Evolutionary conservation across 2,113 vertebrate genomes (phyloP).

Genomic region (Anarhynchus alexandrinus): DNA sequence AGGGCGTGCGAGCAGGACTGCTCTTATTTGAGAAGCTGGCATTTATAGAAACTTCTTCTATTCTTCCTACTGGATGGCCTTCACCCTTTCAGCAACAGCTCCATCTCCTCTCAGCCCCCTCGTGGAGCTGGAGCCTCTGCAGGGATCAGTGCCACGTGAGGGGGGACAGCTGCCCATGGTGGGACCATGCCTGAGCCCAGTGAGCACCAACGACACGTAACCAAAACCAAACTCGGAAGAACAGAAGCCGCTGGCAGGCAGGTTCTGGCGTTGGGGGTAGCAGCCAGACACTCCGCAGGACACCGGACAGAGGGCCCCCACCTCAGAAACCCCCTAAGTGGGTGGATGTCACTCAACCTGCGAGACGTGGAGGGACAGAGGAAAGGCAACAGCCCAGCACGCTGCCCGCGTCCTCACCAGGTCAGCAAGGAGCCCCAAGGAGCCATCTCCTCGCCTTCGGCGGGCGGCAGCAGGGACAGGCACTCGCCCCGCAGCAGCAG

Average conservation of each 20-base stretch:
- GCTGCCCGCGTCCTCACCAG: not conserved
- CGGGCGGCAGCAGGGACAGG: not conserved
- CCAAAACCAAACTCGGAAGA: not conserved
- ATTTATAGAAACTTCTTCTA: not conserved
- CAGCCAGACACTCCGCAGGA: accelerated
- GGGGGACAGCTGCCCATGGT: not conserved
- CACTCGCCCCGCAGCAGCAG: not conserved
- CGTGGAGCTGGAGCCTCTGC: not conserved
- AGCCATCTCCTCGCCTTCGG: no score
- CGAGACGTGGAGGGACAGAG: not conserved
- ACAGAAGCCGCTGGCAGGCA: not conserved
- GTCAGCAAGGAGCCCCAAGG: not conserved
- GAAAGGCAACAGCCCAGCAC: not conserved
- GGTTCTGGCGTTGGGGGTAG: not conserved
- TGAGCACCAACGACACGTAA: not conserved
- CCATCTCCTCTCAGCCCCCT: not conserved
- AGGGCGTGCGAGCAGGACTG: not conserved
- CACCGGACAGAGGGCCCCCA: not conserved
- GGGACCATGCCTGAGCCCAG: accelerated
- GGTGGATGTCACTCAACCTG: not conserved
- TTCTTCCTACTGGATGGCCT: not conserved
- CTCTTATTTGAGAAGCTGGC: not conserved
- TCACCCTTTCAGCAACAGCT: not conserved
- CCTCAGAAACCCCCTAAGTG: not conserved
- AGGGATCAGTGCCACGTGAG: not conserved